Percentiles rank a stretch among this genome's conserved stretches.
Conservation (phyloP, 2,113 vertebrate genomes). For the Lampris incognitus region DNA sequence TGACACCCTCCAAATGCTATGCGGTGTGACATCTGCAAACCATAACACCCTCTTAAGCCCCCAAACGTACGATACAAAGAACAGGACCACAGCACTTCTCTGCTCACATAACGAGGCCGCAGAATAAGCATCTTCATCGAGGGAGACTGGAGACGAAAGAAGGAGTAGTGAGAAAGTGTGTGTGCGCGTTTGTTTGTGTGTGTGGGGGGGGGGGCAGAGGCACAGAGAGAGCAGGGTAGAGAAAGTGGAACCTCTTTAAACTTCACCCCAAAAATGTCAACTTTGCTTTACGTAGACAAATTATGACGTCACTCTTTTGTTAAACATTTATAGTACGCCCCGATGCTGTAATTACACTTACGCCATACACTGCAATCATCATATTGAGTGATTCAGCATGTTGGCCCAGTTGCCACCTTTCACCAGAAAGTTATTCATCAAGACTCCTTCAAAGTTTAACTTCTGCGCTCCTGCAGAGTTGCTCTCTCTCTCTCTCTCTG, state of each 20-base stretch:
- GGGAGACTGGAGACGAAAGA: conserved; percentile 25
- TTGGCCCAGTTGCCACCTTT: conserved; percentile 36
- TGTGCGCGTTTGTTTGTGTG: too few relatives aligned
- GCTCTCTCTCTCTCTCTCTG: conserved; percentile 3
- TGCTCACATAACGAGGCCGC: conserved; percentile 66
- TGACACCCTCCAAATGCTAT: conserved; percentile 73
- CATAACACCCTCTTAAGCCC: conserved; percentile 72
- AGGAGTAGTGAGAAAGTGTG: background rate
- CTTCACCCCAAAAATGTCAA: conserved; percentile 20
- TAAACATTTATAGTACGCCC: conserved; percentile 61
- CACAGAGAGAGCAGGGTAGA: background rate
- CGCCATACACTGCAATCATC: conserved; percentile 19
- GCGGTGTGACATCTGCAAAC: conserved; percentile 83
- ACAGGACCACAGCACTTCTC: conserved; percentile 57
- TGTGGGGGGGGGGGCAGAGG: too few relatives aligned
- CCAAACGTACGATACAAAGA: conserved; percentile 70
- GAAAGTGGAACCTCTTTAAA: conserved; percentile 27
- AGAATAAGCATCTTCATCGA: conserved; percentile 63
- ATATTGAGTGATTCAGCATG: conserved; percentile 39
- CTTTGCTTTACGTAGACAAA: conserved; percentile 40
- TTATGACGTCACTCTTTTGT: conserved; percentile 40
- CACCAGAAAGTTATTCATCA: conserved; percentile 50
- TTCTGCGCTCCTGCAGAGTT: conserved; percentile 16
- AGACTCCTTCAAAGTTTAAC: conserved; percentile 52
- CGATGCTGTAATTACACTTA: conserved; percentile 15